Evolutionary conservation across 2,888 invertebrate species (phyloP).

Genomic region (Drosophila multiciliata): DNA sequence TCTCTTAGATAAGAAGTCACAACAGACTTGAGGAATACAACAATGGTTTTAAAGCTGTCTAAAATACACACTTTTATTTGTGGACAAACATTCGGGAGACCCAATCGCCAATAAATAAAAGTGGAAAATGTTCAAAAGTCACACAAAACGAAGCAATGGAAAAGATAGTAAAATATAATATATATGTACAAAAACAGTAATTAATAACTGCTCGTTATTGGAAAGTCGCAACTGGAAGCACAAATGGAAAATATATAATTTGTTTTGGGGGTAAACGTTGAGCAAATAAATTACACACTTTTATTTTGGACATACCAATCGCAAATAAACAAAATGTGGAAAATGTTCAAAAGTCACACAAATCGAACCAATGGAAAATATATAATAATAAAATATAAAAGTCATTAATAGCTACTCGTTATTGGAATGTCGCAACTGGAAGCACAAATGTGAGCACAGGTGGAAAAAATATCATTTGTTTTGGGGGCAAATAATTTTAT

Average conservation of each 20-base stretch:
- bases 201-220: slow-evolving; percentile 49
- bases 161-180: slow-evolving; percentile 29
- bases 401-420: background rate
- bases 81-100: background rate
- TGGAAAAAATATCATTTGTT: slow-evolving; percentile 46
- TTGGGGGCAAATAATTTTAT: slow-evolving; percentile 52
- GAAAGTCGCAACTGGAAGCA: slow-evolving; percentile 41
- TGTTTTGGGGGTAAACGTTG: slow-evolving; percentile 41
- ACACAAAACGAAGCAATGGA: slow-evolving; percentile 22
- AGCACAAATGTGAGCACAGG: slow-evolving; percentile 42
- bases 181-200: slow-evolving; percentile 21
- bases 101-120: slow-evolving; percentile 8
- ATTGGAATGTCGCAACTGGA: slow-evolving; percentile 51
- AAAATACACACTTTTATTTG: slow-evolving; percentile 17
- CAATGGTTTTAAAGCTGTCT: slow-evolving; percentile 5
- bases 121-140: slow-evolving; percentile 24
- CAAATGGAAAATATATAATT: slow-evolving; percentile 44
- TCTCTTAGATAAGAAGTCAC: slow-evolving; percentile 53
- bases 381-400: slow-evolving; percentile 11
- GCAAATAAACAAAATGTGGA: slow-evolving; percentile 13
- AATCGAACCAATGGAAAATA: slow-evolving; percentile 11
- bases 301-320: background rate
- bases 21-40: slow-evolving; percentile 7
- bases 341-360: slow-evolving; percentile 29
- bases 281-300: slow-evolving; percentile 39